Evolutionary conservation across 2,888 invertebrate genomes (phyloP), one percentile per base, ranked within the genome.

Genomic region (Baronia brevicornis): DNA sequence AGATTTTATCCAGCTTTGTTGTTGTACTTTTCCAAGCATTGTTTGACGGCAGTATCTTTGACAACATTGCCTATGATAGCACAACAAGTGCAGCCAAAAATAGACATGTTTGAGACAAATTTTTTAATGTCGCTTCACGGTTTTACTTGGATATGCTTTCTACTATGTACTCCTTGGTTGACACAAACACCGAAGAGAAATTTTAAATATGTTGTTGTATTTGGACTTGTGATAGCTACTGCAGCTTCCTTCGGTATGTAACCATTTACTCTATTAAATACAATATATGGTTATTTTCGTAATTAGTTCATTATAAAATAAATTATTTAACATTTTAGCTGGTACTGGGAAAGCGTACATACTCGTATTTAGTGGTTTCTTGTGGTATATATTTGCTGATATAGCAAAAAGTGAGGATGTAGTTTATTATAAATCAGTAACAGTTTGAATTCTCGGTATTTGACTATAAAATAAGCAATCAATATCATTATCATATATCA

Each of bases 81-180:
- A 7, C 59, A 71, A 15, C 59, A 65, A 41, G 69, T 77, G 43
- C 55, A 63, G 7, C 74, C 79, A 3, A 68, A 65, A 39, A 72
- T 79, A 46, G 63, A 72, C 1, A 51, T 64, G 34, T 60, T 65
- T 3, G 84, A 84, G 41, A 58, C 69, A 2, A 79, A 82, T 36
- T 80, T 84, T 28, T 41, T 84, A 18, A 63, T 80, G 57, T 73
- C 84, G 1, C 51, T 84, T 15, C 73, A 77, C 42, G 84, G 73
- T 1, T 80, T 84, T 41, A 71, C 84, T 14, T 85, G 85, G 85
- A 53, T 84, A 44, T 78, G 84, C 50, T 82, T 84, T 38, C 44
- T 84, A 31, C 31, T 84, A 35, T 59, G 67, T 33, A 78, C 75
- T 4, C 84, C 84, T 3, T 84, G 84, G 84, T 43, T 84, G 21